These are phyloP conservation scores for Drosophila novamexicana DNA, from an alignment of 1,140 invertebrate species.

Conservation along the genomic window DNA sequence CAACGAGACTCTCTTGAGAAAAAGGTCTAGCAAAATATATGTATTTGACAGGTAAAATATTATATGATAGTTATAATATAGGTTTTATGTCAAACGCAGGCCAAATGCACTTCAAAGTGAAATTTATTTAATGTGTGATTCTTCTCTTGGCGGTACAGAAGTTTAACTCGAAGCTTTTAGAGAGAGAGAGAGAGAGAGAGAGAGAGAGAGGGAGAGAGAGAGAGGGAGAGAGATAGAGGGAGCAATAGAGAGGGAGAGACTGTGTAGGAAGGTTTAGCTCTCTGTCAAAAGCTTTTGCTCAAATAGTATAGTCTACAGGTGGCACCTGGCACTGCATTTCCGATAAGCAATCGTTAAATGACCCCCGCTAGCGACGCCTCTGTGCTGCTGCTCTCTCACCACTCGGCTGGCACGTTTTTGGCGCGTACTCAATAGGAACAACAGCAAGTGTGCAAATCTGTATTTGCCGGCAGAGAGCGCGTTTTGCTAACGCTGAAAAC, in stretches of 20 bases:
- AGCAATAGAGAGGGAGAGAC: no score
- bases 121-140: neutral
- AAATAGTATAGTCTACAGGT: constrained; percentile 56
- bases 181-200: no score
- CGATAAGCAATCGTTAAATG: neutral
- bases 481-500: constrained; percentile 19
- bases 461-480: constrained; percentile 57
- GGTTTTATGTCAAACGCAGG: no score
- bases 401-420: constrained; percentile 59
- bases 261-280: neutral
- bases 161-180: neutral
- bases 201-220: no score
- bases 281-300: constrained; percentile 6
- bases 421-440: constrained; percentile 65
- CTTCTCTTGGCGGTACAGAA: neutral
- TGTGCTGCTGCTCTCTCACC: constrained; percentile 39
- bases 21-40: no score
- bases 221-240: no score
- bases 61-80: no score
- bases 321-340: constrained; percentile 19
- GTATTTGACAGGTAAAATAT: no score
- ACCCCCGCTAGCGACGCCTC: constrained; percentile 33
- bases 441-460: constrained; percentile 42
- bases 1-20: no score
- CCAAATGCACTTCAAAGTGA: no score